Percentiles rank a stretch among this genome's conserved stretches.
phyloP scores from a whole-genome alignment of 2,888 invertebrate species.

The Rotaria socialis region DNA sequence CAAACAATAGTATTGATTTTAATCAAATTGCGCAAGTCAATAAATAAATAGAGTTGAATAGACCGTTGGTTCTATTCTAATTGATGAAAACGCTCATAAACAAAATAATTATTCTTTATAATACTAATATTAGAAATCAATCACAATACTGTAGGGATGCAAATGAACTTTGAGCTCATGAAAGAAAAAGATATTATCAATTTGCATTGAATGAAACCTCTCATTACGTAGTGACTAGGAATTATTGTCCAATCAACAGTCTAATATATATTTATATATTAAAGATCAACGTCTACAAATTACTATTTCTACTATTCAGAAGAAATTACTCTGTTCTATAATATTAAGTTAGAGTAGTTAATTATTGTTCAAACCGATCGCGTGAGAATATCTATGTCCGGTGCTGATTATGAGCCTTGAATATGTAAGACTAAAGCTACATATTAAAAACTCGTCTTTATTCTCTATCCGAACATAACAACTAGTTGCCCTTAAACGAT shows the following conservation, averaged over 20 bases:
- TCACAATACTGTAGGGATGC: slow-evolving; percentile 73
- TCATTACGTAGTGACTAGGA: slow-evolving; percentile 64
- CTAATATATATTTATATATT: slow-evolving; percentile 64
- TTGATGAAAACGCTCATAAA: slow-evolving; percentile 68
- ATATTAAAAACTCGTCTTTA: slow-evolving; percentile 46
- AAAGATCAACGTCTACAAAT: slow-evolving; percentile 48
- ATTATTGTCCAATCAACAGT: slow-evolving; percentile 87
- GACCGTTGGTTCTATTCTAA: slow-evolving; percentile 52
- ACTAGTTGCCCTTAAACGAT: neutral
- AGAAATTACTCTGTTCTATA: too few species aligned
- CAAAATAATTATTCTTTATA: slow-evolving; percentile 74
- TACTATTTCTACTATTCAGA: slow-evolving; percentile 29
- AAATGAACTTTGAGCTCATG: slow-evolving; percentile 79
- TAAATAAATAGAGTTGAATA: slow-evolving; percentile 62
- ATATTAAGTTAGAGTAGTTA: too few species aligned
- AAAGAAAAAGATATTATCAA: slow-evolving; percentile 42
- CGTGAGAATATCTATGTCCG: too few species aligned
- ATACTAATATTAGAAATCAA: slow-evolving; percentile 58
- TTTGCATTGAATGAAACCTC: slow-evolving; percentile 67
- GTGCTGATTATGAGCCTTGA: slow-evolving; percentile 63
- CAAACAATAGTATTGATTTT: slow-evolving; percentile 57
- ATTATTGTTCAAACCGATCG: too few species aligned
- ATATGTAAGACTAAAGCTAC: neutral
- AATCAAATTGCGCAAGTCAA: slow-evolving; percentile 63
- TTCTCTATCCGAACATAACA: neutral